Conservation (phyloP, 2,888 invertebrate genomes). For the Drosophila longiperda region DNA sequence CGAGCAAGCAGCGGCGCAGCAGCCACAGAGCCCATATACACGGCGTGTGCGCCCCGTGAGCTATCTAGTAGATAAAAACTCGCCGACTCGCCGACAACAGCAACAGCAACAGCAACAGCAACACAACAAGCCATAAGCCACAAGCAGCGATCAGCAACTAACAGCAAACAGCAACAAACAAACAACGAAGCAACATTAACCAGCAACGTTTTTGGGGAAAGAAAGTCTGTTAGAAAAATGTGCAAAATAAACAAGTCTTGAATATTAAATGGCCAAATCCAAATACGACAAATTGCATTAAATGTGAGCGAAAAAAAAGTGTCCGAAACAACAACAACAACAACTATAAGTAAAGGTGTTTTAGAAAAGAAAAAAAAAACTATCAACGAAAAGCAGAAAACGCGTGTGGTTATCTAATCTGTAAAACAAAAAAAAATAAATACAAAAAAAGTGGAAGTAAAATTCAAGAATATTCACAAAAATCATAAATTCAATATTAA, state of each 20-base stretch:
- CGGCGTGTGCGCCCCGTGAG: conserved; percentile 73
- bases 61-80: conserved; percentile 80
- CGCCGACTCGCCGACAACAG: conserved; percentile 74
- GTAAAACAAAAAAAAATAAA: conserved; percentile 27
- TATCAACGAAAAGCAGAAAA: conserved; percentile 41
- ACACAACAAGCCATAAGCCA: conserved; percentile 32
- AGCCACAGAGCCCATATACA: conserved; percentile 69
- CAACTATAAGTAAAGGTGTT: conserved; percentile 15
- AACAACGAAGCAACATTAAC: conserved; percentile 29
- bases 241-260: conserved; percentile 30
- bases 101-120: conserved; percentile 45
- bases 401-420: conserved; percentile 81
- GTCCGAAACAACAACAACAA: conserved; percentile 13
- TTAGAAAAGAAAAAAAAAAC: conserved; percentile 23
- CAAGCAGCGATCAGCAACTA: conserved; percentile 12
- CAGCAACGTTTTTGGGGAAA: conserved; percentile 12
- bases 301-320: conserved; percentile 8
- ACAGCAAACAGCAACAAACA: conserved; percentile 48
- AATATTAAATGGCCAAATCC: conserved; percentile 9
- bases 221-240: conserved; percentile 28
- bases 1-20: conserved; percentile 54
- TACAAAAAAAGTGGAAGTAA: conserved; percentile 23
- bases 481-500: conserved; percentile 18
- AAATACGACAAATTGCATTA: conserved; percentile 10
- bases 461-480: conserved; percentile 24